Conservation (phyloP, 64 coral and sea anemone species). For the Montipora efflorescens region DNA sequence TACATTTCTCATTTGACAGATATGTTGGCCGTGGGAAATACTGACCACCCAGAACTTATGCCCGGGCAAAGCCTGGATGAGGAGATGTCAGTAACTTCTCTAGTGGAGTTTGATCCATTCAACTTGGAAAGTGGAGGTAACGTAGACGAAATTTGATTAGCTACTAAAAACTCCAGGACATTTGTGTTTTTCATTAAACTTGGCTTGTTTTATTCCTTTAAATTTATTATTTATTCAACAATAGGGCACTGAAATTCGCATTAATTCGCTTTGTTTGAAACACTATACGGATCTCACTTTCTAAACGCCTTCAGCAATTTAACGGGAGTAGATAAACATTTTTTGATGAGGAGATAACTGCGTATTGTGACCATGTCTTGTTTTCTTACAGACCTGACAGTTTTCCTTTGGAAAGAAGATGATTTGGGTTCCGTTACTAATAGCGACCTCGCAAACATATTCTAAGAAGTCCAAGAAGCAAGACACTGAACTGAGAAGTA, state of each 20-base stretch:
- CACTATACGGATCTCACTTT: neutral
- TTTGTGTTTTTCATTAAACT: neutral
- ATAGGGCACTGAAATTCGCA: neutral
- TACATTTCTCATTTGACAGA: constrained; percentile 78
- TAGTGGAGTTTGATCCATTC: constrained; percentile 37
- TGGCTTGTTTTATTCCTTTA: neutral
- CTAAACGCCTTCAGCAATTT: constrained; percentile 26
- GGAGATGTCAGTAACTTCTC: constrained; percentile 23
- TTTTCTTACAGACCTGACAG: constrained; percentile 24
- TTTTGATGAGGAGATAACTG: constrained; percentile 25
- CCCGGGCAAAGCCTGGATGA: constrained; percentile 8
- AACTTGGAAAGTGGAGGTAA: constrained; percentile 29
- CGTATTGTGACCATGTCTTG: neutral
- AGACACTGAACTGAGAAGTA: neutral
- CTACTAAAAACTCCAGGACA: too few relatives aligned
- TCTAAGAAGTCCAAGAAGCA: neutral
- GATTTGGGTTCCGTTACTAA: neutral
- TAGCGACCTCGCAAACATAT: neutral
- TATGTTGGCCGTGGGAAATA: constrained; percentile 38
- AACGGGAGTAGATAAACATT: constrained; percentile 30
- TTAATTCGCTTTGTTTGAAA: neutral
- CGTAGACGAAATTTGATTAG: neutral
- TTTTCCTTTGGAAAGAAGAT: constrained; percentile 50
- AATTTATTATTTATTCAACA: too few relatives aligned
- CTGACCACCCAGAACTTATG: neutral